phyloP scores from a whole-genome alignment of 2,888 invertebrate genomes.

The Agonum fuliginosum region DNA sequence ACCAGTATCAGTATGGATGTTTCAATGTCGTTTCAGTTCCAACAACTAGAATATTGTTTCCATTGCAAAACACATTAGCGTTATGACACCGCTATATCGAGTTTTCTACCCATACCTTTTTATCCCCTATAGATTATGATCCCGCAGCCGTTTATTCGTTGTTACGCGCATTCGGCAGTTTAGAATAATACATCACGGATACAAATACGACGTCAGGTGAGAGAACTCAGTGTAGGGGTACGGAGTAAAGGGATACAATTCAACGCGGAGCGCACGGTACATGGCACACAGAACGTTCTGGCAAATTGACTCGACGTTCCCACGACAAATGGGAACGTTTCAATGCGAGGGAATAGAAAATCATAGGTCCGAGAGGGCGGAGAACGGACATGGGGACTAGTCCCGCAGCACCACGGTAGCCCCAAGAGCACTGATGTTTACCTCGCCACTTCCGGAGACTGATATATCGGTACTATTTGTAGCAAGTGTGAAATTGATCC shows the following conservation, averaged over 20 bases:
- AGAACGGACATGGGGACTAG: background rate
- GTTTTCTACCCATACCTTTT: conserved; percentile 40
- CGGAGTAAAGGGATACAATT: background rate
- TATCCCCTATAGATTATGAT: conserved; percentile 44
- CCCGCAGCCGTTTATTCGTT: conserved; percentile 17
- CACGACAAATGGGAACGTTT: conserved; percentile 49
- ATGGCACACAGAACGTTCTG: conserved; percentile 35
- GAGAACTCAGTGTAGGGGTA: background rate
- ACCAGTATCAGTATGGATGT: conserved; percentile 13
- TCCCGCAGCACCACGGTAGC: background rate
- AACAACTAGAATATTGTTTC: conserved; percentile 49
- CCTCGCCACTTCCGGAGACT: conserved; percentile 76
- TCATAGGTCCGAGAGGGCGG: conserved; percentile 38
- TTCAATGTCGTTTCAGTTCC: conserved; percentile 35
- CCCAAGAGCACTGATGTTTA: conserved; percentile 66
- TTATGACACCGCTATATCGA: conserved; percentile 41
- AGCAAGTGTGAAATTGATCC: conserved; percentile 73
- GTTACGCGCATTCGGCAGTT: conserved; percentile 21
- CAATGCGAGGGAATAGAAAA: conserved; percentile 39
- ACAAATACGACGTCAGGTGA: conserved; percentile 19
- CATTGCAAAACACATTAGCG: conserved; percentile 46
- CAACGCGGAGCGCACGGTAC: conserved; percentile 4
- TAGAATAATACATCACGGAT: conserved; percentile 47
- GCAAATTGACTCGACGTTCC: conserved; percentile 50
- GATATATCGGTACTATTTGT: conserved; percentile 74